phyloP scores from a whole-genome alignment of 2,113 vertebrate species.

The Thinocorus orbignyianus region DNA sequence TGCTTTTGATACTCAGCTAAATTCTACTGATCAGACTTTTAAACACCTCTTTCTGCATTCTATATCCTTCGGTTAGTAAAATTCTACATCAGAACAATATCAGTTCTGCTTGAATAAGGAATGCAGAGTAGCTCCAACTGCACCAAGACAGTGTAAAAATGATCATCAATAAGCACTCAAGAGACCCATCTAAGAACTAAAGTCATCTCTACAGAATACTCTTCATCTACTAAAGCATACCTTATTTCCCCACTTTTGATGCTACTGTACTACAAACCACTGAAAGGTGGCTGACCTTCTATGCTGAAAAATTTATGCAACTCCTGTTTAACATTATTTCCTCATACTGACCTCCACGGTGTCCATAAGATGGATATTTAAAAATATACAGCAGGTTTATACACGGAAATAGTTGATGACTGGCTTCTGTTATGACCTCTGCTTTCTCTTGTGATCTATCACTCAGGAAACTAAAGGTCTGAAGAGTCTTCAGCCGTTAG shows the following conservation, averaged over 20 bases:
- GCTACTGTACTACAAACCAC: neutral
- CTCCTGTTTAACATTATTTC: conserved; percentile 13
- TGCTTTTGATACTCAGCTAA: neutral
- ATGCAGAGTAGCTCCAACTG: neutral
- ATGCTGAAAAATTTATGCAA: neutral
- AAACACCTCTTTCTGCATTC: neutral
- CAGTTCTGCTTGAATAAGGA: neutral
- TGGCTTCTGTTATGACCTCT: conserved; percentile 11
- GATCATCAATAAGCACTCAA: neutral
- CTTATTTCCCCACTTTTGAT: conserved; percentile 30
- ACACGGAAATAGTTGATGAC: conserved; percentile 15
- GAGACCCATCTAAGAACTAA: neutral
- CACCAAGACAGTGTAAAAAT: neutral
- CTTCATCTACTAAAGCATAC: neutral
- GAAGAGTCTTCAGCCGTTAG: neutral
- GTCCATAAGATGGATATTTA: neutral
- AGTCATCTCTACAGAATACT: neutral
- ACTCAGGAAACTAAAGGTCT: conserved; percentile 27
- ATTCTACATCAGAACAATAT: neutral
- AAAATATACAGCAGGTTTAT: conserved; percentile 13
- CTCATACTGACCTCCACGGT: neutral
- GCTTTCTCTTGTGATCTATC: conserved; percentile 3
- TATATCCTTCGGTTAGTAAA: neutral
- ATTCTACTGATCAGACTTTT: neutral
- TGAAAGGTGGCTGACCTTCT: neutral